These are phyloP conservation scores for Hoplodrina blanda DNA, from an alignment of 2,888 invertebrate genomes.

Conservation along the genomic window DNA sequence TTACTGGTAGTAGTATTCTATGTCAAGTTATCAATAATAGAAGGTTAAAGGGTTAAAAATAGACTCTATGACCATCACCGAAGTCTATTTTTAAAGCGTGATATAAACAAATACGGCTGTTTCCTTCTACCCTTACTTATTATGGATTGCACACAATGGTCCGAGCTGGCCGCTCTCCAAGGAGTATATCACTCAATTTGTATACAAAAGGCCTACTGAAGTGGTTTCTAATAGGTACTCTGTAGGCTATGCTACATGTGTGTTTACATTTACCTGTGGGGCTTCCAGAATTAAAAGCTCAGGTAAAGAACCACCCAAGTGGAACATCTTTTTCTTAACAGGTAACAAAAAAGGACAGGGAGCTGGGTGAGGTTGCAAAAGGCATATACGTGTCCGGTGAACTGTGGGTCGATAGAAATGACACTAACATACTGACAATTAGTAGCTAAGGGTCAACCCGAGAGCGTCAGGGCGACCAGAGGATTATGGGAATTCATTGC, in stretches of 20 bases:
- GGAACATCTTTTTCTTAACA: neutral
- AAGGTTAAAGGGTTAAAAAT: conserved; percentile 10
- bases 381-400: too few relatives aligned
- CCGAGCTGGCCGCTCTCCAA: conserved; percentile 49
- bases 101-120: conserved; percentile 18
- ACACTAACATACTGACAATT: too few relatives aligned
- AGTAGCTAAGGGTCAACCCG: too few relatives aligned
- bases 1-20: too few relatives aligned
- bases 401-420: too few relatives aligned
- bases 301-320: conserved; percentile 18
- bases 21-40: too few relatives aligned
- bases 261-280: conserved; percentile 15
- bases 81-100: conserved; percentile 38
- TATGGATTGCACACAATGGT: conserved; percentile 50
- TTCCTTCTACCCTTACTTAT: conserved; percentile 15
- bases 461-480: too few relatives aligned
- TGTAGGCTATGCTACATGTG: conserved; percentile 12
- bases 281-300: neutral
- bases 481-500: too few relatives aligned
- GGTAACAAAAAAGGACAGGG: neutral
- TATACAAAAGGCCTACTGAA: conserved; percentile 47
- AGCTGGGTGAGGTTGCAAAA: neutral
- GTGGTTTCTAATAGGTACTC: conserved; percentile 12
- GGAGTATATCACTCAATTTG: conserved; percentile 35
- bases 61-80: neutral